Base-by-base conservation (phyloP, 2,113 vertebrate genomes). In the Channa argus region DNA sequence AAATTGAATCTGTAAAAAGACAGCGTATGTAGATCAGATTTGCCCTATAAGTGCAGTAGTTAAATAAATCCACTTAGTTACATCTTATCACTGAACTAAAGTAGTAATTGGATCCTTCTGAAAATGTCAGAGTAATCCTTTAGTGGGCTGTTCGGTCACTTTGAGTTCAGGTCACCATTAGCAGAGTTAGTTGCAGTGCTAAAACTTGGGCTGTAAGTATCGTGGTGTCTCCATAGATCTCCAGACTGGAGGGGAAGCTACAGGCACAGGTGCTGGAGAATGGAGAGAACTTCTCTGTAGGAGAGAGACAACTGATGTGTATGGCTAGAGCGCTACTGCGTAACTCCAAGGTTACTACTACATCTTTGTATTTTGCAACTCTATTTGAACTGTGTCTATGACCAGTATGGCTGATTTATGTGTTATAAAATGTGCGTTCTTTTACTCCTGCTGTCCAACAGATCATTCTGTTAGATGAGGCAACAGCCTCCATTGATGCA, bases 391-490 rank as follows among this genome's bases (percentile, higher is more conserved):
- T 39, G 3, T 38, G 5, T 52, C 3, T 65, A 2, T 56, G 44
- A 9, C 14, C 11, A 8, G n/a, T 65, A 36, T 4, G 8, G 50
- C 50, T 8, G 2, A 1, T 52, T 52, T 24, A 24, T 24, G 24
- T 24, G 24, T n/a, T n/a, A n/a, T n/a, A n/a, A n/a, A n/a, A n/a
- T n/a, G n/a, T n/a, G n/a, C n/a, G n/a, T 24, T 24, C 24, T 24
- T 24, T 24, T n/a, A 6, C 24, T 59, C 5, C 36, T 66, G 41
- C 51, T 36, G 4, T 47, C 46, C 34, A 0, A 38, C 79, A 97
- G 96, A 96, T 96, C 67, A 94, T 96, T 64, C 65, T 97, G 14
- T 82, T 97, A 46, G 96, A 96, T n/a, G 96, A 97, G 85, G 95
- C 95, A 5, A 96, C 95, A 0, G 95, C 96, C 3, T 97, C 95